These are phyloP conservation scores for Oryzias sinensis DNA, from an alignment of 2,797 vertebrate genomes.

Conservation along the genomic window DNA sequence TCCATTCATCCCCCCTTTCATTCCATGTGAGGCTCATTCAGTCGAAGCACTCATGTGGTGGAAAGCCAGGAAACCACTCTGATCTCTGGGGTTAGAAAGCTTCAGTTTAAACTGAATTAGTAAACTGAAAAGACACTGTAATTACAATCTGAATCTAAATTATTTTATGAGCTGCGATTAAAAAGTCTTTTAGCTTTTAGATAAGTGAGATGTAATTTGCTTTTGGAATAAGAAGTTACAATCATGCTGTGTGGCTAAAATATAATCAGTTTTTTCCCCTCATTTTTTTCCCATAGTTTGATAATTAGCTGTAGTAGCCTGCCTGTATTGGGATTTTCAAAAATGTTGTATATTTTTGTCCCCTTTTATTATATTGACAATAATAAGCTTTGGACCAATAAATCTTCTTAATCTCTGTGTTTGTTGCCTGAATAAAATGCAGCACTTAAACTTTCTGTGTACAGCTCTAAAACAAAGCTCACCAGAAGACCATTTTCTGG, in stretches of 20 bases:
- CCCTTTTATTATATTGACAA: constrained; percentile 23
- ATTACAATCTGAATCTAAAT: constrained; percentile 10
- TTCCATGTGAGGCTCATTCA: constrained; percentile 1
- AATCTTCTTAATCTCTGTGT: constrained; percentile 38
- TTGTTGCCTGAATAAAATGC: constrained; percentile 24
- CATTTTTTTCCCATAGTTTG: background rate
- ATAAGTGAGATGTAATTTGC: background rate
- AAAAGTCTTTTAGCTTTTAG: constrained; percentile 12
- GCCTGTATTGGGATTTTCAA: constrained; percentile 13
- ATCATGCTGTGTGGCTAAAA: constrained; percentile 1
- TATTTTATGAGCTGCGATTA: constrained; percentile 9
- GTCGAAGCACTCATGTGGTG: background rate
- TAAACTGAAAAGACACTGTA: constrained; percentile 10
- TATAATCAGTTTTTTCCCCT: too few relatives aligned
- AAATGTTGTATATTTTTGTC: constrained; percentile 16
- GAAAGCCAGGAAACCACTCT: background rate
- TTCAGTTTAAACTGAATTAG: constrained; percentile 13
- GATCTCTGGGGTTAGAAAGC: background rate
- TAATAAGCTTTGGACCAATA: constrained; percentile 28
- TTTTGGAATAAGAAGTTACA: constrained; percentile 9
- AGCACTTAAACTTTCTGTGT: constrained; percentile 34
- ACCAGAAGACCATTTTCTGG: background rate
- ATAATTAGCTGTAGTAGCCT: constrained; percentile 22
- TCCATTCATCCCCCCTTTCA: background rate
- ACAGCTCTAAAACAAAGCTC: constrained; percentile 8